Conservation (phyloP, 2,888 invertebrate species). For the Calameuta idolon region DNA sequence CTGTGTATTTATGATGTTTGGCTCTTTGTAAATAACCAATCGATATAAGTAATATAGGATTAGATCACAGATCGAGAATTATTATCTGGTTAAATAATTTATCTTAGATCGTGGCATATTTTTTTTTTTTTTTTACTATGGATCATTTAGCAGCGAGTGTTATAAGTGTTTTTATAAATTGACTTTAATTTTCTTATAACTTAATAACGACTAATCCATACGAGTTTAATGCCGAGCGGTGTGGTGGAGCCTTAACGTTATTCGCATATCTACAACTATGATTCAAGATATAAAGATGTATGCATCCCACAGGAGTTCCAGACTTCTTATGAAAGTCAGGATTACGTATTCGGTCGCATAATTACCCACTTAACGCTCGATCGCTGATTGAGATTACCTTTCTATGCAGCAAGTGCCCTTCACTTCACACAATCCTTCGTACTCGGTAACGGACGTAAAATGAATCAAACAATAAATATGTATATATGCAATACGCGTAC, state of each 20-base stretch:
- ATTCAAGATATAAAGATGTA: background rate
- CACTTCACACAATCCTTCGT: constrained; percentile 37
- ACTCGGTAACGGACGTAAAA: background rate
- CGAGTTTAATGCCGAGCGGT: background rate
- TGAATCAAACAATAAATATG: background rate
- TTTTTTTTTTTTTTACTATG: background rate
- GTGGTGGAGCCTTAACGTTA: background rate
- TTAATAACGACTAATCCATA: background rate
- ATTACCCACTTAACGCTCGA: constrained; percentile 50
- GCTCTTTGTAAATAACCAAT: background rate
- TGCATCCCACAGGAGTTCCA: background rate
- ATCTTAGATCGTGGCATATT: background rate
- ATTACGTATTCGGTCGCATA: constrained; percentile 39
- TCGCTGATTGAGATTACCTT: constrained; percentile 49
- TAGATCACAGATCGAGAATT: background rate
- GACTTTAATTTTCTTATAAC: background rate
- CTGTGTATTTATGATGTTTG: background rate
- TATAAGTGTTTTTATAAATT: background rate
- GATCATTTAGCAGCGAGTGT: background rate
- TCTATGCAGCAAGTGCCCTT: constrained; percentile 49
- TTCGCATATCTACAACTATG: background rate
- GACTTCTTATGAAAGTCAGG: background rate
- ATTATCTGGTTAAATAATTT: background rate
- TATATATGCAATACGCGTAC: background rate
- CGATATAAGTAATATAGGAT: background rate